Evolutionary conservation across 2,113 vertebrate genomes (phyloP), one percentile per base, ranked within the genome.

Genomic region (Oryzias curvinotus): DNA sequence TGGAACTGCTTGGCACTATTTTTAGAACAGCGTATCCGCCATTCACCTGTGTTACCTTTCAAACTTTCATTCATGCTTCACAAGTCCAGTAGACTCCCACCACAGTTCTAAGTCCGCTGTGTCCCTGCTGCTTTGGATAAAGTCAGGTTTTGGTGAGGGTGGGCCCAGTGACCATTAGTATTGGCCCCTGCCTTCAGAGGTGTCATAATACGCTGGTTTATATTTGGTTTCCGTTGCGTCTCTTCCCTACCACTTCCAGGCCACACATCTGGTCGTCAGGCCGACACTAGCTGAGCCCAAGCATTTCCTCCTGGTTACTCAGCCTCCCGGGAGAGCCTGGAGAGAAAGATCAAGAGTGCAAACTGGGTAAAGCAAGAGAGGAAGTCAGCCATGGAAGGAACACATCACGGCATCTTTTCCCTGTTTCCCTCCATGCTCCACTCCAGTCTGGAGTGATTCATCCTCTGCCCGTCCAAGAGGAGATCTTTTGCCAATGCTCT

Each of bases 281-380:
- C 85, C 60, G 66, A 82, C 73, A 78, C 78, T 84, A 80, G 81
- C 84, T 82, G 71, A 85, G 75, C 86, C 87, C 81, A 82, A 87
- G 78, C 87, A 83, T 89, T 90, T 90, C 85, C 88, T 85, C 67
- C 79, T 80, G 84, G 88, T 90, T 89, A 88, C 82, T 89, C 88
- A 88, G 78, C 78, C 76, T 86, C 86, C 83, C 82, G 62, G 78
- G 89, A 83, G 83, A 87, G 75, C 68, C 71, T 67, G 61, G 73
- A 64, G 52, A 67, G 41, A 66, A 57, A 57, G 61, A 69, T 61
- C 50, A 61, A 71, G 70, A 68, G 67, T 57, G 76, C 47, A 57
- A 58, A 73, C 57, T 44, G 19, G 57, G 65, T 48, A 53, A 62
- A 64, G 65, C 63, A 18, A 69, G 76, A 81, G 58, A 81, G 85